Percentiles rank a stretch among this genome's conserved stretches.
These are phyloP conservation scores for Amblyraja radiata DNA, from an alignment of 2,797 vertebrate species.

Conservation along the genomic window DNA sequence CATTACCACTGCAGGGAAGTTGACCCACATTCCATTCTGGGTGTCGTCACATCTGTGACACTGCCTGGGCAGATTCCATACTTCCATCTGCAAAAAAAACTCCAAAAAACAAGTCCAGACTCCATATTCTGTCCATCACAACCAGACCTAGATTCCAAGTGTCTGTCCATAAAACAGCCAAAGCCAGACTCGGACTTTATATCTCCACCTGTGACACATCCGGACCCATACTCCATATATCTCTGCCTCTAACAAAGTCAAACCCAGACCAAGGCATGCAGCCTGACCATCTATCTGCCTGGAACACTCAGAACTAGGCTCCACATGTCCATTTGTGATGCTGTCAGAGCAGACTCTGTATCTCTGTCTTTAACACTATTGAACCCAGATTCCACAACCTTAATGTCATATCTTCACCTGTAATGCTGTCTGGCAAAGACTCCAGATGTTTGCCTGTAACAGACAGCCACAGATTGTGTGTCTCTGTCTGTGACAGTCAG, in stretches of 20 bases:
- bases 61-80: neutral
- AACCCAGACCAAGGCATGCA: neutral
- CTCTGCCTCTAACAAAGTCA: neutral
- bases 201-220: neutral
- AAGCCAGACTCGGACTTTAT: neutral
- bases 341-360: too few species aligned
- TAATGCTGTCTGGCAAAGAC: too few species aligned
- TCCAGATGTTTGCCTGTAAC: too few species aligned
- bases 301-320: too few species aligned
- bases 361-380: too few species aligned
- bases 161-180: neutral
- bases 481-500: neutral
- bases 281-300: too few species aligned
- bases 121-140: neutral
- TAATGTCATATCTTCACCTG: too few species aligned
- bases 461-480: too few species aligned
- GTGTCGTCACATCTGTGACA: neutral
- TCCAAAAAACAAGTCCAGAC: neutral
- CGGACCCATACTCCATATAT: neutral
- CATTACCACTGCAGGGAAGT: neutral
- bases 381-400: too few species aligned
- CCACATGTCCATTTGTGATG: too few species aligned
- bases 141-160: neutral
- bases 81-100: neutral
- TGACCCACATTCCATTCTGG: too few species aligned